Base-by-base conservation (phyloP, 2,888 invertebrate genomes). In the Drosophila koepferae region DNA sequence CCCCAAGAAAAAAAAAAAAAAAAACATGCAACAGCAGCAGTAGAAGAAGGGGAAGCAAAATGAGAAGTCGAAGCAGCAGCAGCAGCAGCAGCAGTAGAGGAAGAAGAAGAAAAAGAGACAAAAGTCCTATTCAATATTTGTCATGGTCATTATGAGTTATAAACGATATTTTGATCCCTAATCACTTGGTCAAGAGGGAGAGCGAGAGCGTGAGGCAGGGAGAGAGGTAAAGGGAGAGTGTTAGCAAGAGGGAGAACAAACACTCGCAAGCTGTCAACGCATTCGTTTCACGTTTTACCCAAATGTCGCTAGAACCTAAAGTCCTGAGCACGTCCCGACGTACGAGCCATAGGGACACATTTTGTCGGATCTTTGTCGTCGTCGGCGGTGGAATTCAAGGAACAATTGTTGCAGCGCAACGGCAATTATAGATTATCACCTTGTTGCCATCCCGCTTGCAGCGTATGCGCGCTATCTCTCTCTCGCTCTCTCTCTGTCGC, bases 341-440 rank as follows among this genome's bases (percentile, higher is more conserved):
- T 28, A 28, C 54, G 64, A 63, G 59, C 69, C 62, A 9, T 81
- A 75, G 86, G 51, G 81, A 72, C 86, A 81, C 79, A 84, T 63
- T 66, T 46, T 44, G 63, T 63, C 41, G 43, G 64, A 46, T 56
- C 53, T 31, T 61, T 20, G 40, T 41, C 44, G 44, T 44, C 67
- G 74, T 55, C 69, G 87, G 72, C 87, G 84, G 82, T 74, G 79
- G 81, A 80, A 86, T 89, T 86, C 88, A 90, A 81, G 78, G 72
- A 66, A 86, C 88, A 89, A 89, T 89, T 84, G 88, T 77, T 81
- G 71, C 73, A 82, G 89, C 85, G 72, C 28, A 72, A 73, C 73
- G 81, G 81, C 86, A 91, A 90, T 90, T 90, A 90, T 86, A 82
- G 90, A 90, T 90, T 85, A 87, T 87, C 85, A 75, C 85, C 81